phyloP scores from a whole-genome alignment of 2,113 vertebrate genomes.

The Leuciscus idus region DNA sequence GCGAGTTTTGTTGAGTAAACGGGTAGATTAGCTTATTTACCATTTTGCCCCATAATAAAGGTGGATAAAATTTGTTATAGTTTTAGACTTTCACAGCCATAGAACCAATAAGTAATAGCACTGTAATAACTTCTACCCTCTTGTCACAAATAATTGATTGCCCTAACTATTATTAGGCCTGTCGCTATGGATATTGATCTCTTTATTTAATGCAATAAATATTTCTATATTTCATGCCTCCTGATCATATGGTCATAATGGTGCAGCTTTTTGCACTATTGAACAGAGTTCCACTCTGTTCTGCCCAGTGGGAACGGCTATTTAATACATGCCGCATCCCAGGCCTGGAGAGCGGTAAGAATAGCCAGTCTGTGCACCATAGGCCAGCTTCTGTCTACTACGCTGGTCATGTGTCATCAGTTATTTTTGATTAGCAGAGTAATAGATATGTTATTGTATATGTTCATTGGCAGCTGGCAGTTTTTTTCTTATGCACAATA shows the following conservation, averaged over 20 bases:
- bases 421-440: neutral
- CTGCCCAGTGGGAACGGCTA: slow-evolving; percentile 95
- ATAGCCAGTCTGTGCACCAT: slow-evolving; percentile 47
- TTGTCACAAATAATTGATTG: neutral
- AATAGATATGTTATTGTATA: neutral
- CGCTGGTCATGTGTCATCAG: slow-evolving; percentile 52
- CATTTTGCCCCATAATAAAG: neutral
- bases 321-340: slow-evolving; percentile 93
- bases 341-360: slow-evolving; percentile 91
- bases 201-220: slow-evolving; percentile 13
- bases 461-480: neutral
- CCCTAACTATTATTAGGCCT: neutral
- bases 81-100: neutral
- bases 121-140: neutral
- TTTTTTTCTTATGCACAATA: neutral
- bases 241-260: slow-evolving; percentile 56
- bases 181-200: neutral
- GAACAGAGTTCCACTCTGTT: slow-evolving; percentile 93
- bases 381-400: slow-evolving; percentile 56
- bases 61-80: neutral
- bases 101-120: neutral
- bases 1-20: neutral
- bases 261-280: slow-evolving; percentile 88
- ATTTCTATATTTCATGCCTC: slow-evolving; percentile 59
- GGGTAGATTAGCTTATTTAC: neutral